phyloP scores from a whole-genome alignment of 2,888 invertebrate species.

The Anorthoa munda region DNA sequence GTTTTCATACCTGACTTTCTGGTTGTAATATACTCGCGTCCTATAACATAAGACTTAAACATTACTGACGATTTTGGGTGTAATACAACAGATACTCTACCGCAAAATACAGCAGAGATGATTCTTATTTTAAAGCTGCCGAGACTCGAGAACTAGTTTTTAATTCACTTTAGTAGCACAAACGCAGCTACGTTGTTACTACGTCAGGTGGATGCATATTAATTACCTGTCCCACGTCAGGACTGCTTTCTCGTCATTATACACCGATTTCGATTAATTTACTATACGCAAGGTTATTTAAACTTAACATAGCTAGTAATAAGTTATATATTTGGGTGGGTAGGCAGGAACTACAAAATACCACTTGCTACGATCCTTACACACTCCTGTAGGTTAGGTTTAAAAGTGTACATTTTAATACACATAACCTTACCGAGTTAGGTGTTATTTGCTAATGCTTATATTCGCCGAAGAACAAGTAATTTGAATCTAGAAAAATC shows the following conservation, averaged over 20 bases:
- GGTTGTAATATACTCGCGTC: no score
- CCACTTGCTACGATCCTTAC: no score
- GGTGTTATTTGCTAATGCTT: no score
- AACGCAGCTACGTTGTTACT: neutral
- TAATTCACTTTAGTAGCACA: neutral
- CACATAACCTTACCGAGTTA: neutral
- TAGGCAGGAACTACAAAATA: no score
- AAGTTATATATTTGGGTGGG: neutral
- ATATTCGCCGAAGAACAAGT: neutral
- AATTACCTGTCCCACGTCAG: slow-evolving; percentile 8
- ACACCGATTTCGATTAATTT: neutral
- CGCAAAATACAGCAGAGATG: neutral
- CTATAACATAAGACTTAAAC: neutral
- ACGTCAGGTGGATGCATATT: slow-evolving; percentile 7
- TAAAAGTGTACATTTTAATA: neutral
- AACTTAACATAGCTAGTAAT: neutral
- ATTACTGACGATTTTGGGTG: neutral
- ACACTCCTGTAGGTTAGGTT: no score
- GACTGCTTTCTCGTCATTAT: slow-evolving; percentile 22
- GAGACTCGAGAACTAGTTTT: neutral
- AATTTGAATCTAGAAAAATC: neutral
- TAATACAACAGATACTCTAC: no score
- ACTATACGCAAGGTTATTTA: neutral
- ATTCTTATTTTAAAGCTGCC: neutral
- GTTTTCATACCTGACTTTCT: neutral